Evolutionary conservation across 2,113 vertebrate genomes (phyloP), one percentile per base, ranked within the genome.

Genomic region (Oreochromis aureus): DNA sequence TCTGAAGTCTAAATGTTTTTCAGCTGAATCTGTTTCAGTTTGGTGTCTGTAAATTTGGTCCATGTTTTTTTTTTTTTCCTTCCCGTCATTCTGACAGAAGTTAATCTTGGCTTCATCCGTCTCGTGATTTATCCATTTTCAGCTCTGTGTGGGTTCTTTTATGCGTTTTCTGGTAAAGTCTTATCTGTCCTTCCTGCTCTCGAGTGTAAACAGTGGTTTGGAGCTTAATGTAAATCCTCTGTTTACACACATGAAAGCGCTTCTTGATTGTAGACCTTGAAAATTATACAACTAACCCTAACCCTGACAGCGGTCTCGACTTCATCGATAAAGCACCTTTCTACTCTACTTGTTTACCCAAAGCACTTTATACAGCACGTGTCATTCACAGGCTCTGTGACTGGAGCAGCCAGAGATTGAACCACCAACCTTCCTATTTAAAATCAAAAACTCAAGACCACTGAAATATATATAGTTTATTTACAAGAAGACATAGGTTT

Each of bases 401-500:
- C 63, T 69, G 19, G 63, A 69, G 19, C 63, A 69, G 19, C 63
- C 19, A 8, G 12, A 39, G 63, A 39, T 7, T 69, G 12, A 69
- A 69, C 34, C 63, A 39, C 3, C 34, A 13, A 69, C 2, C 34
- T 69, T 69, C 19, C 34, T 48, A 22, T 2, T 55, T 32, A 18
- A 66, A 34, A 87, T 66, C 41, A 58, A 51, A 78, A 66, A 86
- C 39, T 80, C 36, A 86, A 69, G 5, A 53, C 6, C 46, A 78
- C 32, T 91, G 92, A 89, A 95, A 92, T 92, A 95, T 87, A 95
- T 85, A 92, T 41, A 82, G 85, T 96, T 96, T 96, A 96, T 96
- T 96, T 96, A 96, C 96, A 96, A 86, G 84, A 91, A 41, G 84
- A 86, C 84, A 89, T 82, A 84, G 81, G 82, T 90, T 95, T 89